Evolutionary conservation across 2,113 vertebrate genomes (phyloP).

Genomic region (Nycticryphes semicollaris): DNA sequence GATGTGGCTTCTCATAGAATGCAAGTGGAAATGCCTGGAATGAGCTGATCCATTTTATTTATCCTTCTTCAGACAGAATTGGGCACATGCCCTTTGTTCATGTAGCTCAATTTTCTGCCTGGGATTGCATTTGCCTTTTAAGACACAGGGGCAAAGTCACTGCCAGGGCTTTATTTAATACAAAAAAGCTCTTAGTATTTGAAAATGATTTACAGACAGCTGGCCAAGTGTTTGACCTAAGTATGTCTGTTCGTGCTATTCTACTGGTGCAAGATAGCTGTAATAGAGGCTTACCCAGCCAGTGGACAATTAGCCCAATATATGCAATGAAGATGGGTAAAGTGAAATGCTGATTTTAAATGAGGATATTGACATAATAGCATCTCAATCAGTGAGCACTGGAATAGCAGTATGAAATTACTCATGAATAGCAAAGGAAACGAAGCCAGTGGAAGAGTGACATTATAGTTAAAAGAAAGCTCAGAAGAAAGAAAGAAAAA

Average conservation of each 20-base stretch:
- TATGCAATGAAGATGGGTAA: slow-evolving; percentile 39
- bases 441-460: slow-evolving; percentile 18
- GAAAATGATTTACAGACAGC: slow-evolving; percentile 57
- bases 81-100: slow-evolving; percentile 17
- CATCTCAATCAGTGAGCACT: slow-evolving; percentile 42
- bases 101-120: slow-evolving; percentile 1
- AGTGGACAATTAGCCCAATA: slow-evolving; percentile 52
- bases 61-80: slow-evolving; percentile 6
- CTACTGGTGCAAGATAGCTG: slow-evolving; percentile 19
- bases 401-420: slow-evolving; percentile 52
- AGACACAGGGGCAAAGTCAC: slow-evolving; percentile 54
- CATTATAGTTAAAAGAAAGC: slow-evolving; percentile 9
- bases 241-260: background rate
- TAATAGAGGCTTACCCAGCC: slow-evolving; percentile 41
- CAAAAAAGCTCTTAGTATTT: slow-evolving; percentile 60
- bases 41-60: slow-evolving; percentile 28
- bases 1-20: background rate
- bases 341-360: slow-evolving; percentile 61
- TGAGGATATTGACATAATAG: slow-evolving; percentile 62
- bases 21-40: slow-evolving; percentile 10
- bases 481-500: background rate
- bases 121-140: slow-evolving; percentile 54
- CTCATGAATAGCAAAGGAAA: slow-evolving; percentile 4
- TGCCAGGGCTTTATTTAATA: slow-evolving; percentile 41
- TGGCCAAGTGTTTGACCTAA: slow-evolving; percentile 62